phyloP scores from a whole-genome alignment of 2,888 invertebrate genomes.

The Orthosia incerta region DNA sequence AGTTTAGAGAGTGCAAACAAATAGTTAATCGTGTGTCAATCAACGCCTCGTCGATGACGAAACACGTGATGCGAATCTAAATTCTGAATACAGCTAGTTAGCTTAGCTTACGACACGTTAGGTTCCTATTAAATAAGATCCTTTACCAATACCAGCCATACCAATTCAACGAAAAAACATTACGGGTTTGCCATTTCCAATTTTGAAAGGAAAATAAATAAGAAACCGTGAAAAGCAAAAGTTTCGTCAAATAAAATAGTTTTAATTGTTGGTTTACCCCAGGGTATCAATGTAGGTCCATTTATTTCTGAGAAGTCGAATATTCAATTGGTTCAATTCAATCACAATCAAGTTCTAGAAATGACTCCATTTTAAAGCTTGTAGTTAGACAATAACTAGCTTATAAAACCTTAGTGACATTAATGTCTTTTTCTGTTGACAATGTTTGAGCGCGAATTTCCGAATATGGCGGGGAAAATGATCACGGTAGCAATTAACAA shows the following conservation, averaged over 20 bases:
- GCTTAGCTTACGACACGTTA: conserved; percentile 12
- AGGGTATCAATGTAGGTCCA: conserved; percentile 11
- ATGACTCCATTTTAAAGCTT: conserved; percentile 22
- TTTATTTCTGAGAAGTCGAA: conserved; percentile 26
- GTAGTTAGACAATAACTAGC: conserved; percentile 21
- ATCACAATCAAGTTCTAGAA: conserved; percentile 37
- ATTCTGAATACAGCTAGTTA: conserved; percentile 50
- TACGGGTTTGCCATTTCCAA: not conserved
- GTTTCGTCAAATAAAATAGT: not conserved
- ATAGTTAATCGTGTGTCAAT: conserved; percentile 42
- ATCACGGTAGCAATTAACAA: conserved; percentile 70
- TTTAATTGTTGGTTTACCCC: not conserved
- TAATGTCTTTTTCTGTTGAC: conserved; percentile 59
- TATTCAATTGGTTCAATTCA: conserved; percentile 25
- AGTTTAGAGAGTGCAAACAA: conserved; percentile 25
- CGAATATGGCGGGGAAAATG: conserved; percentile 70
- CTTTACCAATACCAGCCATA: not conserved
- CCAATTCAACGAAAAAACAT: not conserved
- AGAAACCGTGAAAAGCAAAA: not conserved
- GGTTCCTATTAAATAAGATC: not conserved
- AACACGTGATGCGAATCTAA: conserved; percentile 19
- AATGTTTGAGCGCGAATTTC: conserved; percentile 61
- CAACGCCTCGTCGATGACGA: conserved; percentile 28
- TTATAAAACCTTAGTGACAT: conserved; percentile 50
- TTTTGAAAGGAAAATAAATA: not conserved